Evolutionary conservation across 2,888 invertebrate genomes (phyloP), one percentile per base, ranked within the genome.

Genomic region (Beris morrisii): DNA sequence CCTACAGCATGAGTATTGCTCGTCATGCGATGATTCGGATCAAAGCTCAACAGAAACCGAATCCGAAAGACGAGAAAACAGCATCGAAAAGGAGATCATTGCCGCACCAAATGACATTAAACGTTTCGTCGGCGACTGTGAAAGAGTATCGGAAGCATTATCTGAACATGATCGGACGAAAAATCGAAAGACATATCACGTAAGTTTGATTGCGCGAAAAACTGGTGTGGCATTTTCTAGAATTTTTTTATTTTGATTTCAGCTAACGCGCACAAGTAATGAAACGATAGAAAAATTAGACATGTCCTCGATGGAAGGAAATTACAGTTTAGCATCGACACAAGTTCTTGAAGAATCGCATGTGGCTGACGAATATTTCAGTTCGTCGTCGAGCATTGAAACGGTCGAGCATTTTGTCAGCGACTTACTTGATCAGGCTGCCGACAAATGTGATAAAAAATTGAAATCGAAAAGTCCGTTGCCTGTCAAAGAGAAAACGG

Each of bases 291-390:
- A 70, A 67, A 71, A 74, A 55, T 11, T 73, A 0, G 73, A 71
- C 58, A 69, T 69, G 12, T 69, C 70, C 43, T 67, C 72, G 63
- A 67, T 72, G 4, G 69, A 72, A 28, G 69, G 71, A 12, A 71
- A 69, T 12, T 69, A 70, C 55, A 76, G 72, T 66, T 48, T 69
- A 43, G 46, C 56, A 11, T 61, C 69, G 6, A 74, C 75, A 5
- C 84, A 84, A 69, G 76, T 80, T 12, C 69, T 81, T 3, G 87
- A 87, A 70, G 80, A 85, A 12, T 84, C 87, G 0, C 82, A 77
- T 64, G 72, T 87, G 0, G 88, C 88, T 0, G 88, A 88, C 71
- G 88, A 89, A 67, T 88, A 87, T 72, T 88, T 88, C 71, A 84
- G 82, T 71, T 81, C 74, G 22, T 75, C 75, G 13, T 68, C 78